Percentiles rank a stretch among this genome's conserved stretches.
phyloP scores from a whole-genome alignment of 2,797 vertebrate species.

The Parambassis ranga region DNA sequence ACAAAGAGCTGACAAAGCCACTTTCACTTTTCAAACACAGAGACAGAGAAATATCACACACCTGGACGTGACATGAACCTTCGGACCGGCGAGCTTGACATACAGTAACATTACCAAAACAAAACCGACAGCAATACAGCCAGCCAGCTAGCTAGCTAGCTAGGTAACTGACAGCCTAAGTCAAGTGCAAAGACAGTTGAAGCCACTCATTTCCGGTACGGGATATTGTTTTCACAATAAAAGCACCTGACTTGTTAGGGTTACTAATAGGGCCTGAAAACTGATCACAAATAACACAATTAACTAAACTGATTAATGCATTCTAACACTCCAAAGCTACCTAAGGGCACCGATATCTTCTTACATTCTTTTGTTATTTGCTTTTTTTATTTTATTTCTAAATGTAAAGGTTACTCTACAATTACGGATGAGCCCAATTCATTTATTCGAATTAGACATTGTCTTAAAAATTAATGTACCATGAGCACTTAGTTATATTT shows the following conservation, averaged over 20 bases:
- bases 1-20: neutral
- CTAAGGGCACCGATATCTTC: too few species aligned
- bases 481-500: too few species aligned
- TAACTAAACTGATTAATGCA: too few species aligned
- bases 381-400: too few species aligned
- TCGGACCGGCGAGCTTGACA: constrained; percentile 6
- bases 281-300: neutral
- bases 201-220: constrained; percentile 20
- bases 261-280: neutral
- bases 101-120: constrained; percentile 46
- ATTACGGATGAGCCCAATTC: too few species aligned
- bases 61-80: constrained; percentile 14
- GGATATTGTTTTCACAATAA: constrained; percentile 49
- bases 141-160: constrained; percentile 37
- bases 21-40: neutral
- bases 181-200: neutral
- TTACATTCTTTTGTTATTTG: too few species aligned
- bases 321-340: too few species aligned
- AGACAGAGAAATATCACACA: neutral
- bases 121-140: constrained; percentile 9
- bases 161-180: constrained; percentile 16
- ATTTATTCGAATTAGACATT: too few species aligned
- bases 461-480: too few species aligned
- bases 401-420: too few species aligned
- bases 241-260: neutral